phyloP scores from a whole-genome alignment of 2,888 invertebrate species.

The Seira ritae region DNA sequence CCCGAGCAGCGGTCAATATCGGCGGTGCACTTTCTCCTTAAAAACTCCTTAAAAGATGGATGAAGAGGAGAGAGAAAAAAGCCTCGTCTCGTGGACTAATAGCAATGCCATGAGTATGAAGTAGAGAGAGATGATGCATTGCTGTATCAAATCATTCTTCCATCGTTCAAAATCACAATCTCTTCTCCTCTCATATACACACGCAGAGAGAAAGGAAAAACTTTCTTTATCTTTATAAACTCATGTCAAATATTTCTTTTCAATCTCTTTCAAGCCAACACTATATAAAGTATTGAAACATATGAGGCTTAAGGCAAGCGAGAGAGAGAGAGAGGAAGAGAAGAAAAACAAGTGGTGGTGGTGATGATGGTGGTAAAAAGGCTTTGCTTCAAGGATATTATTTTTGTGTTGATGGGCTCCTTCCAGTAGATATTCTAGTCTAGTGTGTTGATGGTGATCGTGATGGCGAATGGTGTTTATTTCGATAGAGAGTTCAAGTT shows the following conservation, averaged over 20 bases:
- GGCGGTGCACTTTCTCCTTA: conserved; percentile 18
- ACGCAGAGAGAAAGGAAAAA: no score
- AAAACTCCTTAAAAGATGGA: conserved; percentile 17
- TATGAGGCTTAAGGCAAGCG: conserved; percentile 5
- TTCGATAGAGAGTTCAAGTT: neutral
- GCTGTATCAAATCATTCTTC: conserved; percentile 6
- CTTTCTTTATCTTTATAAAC: neutral
- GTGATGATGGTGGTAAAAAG: no score
- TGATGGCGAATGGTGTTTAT: neutral
- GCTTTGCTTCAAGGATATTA: neutral
- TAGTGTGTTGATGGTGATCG: neutral
- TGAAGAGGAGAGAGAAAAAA: conserved; percentile 25
- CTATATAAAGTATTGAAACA: no score
- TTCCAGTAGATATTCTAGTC: no score
- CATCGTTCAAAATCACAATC: neutral
- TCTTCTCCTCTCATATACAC: neutral
- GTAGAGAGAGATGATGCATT: neutral
- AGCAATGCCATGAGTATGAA: no score
- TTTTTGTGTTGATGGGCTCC: no score
- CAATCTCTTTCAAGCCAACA: no score
- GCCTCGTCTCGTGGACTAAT: neutral
- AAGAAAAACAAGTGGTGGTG: conserved; percentile 15
- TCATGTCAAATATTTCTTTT: neutral
- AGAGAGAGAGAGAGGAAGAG: conserved; percentile 1
- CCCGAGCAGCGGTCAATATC: conserved; percentile 43